Percentiles rank a stretch among this genome's conserved stretches.
Conservation (phyloP, 2,113 vertebrate species). For the Pseudopodoces humilis region DNA sequence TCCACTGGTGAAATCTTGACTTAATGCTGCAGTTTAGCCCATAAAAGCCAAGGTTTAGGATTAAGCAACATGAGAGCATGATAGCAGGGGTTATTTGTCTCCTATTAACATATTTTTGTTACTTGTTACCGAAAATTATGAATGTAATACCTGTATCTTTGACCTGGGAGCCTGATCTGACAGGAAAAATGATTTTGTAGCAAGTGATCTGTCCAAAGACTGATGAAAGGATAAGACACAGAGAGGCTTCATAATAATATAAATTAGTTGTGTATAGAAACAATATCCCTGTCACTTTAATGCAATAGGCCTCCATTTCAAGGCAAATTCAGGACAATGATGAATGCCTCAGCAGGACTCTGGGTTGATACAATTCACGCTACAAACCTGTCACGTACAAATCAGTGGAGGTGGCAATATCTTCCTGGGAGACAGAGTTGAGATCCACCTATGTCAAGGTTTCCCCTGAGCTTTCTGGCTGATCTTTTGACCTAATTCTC, state of each 20-base stretch:
- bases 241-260: neutral
- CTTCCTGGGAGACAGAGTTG: neutral
- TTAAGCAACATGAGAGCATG: neutral
- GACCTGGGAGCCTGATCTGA: accelerated
- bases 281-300: neutral
- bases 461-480: neutral
- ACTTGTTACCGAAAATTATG: neutral
- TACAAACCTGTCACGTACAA: neutral
- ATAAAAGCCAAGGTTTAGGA: neutral
- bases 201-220: neutral
- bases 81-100: neutral
- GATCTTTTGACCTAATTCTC: neutral
- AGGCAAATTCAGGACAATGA: neutral
- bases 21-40: accelerated
- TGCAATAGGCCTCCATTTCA: neutral
- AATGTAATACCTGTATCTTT: neutral
- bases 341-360: neutral
- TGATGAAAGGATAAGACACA: neutral
- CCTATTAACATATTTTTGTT: neutral
- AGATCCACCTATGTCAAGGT: neutral
- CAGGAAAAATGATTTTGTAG: neutral
- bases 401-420: neutral
- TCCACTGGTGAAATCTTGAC: neutral
- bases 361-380: neutral
- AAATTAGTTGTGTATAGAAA: neutral